Evolutionary conservation across 2,113 vertebrate species (phyloP).

Genomic region (Jacana jacana): DNA sequence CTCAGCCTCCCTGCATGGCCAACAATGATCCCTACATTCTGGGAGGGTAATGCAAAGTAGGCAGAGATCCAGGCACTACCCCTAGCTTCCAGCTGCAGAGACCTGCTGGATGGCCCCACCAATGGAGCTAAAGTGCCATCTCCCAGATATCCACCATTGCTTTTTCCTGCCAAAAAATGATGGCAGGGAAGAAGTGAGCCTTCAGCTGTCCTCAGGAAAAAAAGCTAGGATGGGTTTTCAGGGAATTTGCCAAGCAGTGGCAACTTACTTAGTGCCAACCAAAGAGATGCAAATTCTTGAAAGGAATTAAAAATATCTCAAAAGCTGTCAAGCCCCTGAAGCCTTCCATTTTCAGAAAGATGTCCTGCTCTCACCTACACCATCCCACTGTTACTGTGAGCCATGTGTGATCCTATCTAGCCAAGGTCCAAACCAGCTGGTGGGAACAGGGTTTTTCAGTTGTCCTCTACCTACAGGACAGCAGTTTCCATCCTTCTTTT

Average conservation of each 20-base stretch:
- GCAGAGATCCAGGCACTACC: neutral
- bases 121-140: accelerated
- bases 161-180: neutral
- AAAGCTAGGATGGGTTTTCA: neutral
- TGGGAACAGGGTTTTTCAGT: neutral
- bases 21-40: neutral
- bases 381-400: neutral
- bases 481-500: neutral
- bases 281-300: neutral
- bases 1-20: neutral
- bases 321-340: neutral
- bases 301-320: neutral
- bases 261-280: neutral
- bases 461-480: neutral
- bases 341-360: neutral
- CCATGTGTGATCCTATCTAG: neutral
- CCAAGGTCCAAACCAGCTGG: accelerated
- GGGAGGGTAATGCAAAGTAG: neutral
- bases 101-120: neutral
- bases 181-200: neutral
- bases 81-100: neutral
- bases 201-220: neutral
- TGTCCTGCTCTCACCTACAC: neutral
- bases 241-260: neutral
- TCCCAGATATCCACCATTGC: accelerated